A percentile compares a stretch with the other conserved stretches of the same genome.
Conservation (phyloP, 2,797 vertebrate species). For the Chaetodon trifasciatus region DNA sequence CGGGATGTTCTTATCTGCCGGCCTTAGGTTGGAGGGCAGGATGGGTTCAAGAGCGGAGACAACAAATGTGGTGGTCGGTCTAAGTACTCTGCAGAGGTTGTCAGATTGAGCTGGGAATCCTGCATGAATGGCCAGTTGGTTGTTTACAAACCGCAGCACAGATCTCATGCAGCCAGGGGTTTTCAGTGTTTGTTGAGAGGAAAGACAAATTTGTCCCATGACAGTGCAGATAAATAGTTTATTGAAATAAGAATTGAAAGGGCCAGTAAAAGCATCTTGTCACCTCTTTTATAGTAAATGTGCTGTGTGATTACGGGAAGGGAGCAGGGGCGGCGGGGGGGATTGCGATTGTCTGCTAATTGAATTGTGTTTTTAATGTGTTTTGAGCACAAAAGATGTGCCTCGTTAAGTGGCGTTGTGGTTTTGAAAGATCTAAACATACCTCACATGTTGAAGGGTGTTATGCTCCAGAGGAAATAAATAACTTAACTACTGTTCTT, state of each 20-base stretch:
- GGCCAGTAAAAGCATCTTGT: conserved; percentile 65
- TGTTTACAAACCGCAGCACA: conserved; percentile 51
- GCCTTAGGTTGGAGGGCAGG: conserved; percentile 56
- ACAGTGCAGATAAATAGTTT: conserved; percentile 64
- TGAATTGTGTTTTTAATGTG: conserved; percentile 60
- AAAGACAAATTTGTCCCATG: conserved; percentile 68
- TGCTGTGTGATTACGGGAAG: conserved; percentile 41
- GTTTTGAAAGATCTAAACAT: conserved; percentile 51
- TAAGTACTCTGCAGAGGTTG: conserved; percentile 32
- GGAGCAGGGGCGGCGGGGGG: neutral
- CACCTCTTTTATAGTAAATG: conserved; percentile 61
- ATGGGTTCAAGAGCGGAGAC: conserved; percentile 54
- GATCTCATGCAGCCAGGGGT: conserved; percentile 58
- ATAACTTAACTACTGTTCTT: conserved; percentile 67
- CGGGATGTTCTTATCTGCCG: conserved; percentile 69
- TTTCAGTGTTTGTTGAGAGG: conserved; percentile 63
- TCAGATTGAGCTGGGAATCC: conserved; percentile 28
- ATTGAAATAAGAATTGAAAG: conserved; percentile 69
- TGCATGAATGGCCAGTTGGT: conserved; percentile 15
- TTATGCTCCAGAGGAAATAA: conserved; percentile 59
- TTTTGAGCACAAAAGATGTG: conserved; percentile 34
- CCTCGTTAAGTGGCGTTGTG: conserved; percentile 25
- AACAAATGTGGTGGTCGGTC: conserved; percentile 43
- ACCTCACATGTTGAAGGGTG: conserved; percentile 45
- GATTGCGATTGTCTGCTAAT: conserved; percentile 56